Evolutionary conservation across 1,140 invertebrate species (phyloP), one percentile per base, ranked within the genome.

Genomic region (Lepidurus couesii): DNA sequence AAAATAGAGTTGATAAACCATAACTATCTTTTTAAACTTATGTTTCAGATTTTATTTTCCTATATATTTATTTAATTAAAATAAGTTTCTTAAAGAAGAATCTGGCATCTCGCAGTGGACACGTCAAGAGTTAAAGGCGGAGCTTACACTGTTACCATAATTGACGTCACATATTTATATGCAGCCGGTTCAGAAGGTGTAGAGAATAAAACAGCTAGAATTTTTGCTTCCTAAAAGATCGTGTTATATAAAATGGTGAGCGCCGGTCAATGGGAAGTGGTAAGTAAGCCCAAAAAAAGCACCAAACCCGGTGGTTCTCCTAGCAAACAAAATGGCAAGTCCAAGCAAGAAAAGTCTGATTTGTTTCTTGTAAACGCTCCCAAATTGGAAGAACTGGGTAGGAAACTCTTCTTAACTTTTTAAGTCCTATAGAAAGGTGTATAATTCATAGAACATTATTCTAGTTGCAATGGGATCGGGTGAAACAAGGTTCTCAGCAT

Each of bases 401-500:
- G 21, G 53, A 65, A 16, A 34, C 34, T 34, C 34, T 34, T 34
- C 2, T 34, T 1, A 0, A 34, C 26, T 34, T 34, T 3, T 34
- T 34, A 34, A 3, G 34, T 34, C 34, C 0, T 34, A 34, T 34
- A 34, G 2, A 34, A 34, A 34, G 2, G 3, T 34, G 0, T 34
- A 34, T 34, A 1, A 34, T 16, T 65, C 1, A 65, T 4, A 21
- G 21, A 13, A 11, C 21, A 1, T 21, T 21, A 7, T 21, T 16
- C 1, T 65, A 65, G 53, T 65, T 65, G 53, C 16, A n/a, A 21
- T 65, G 53, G 53, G 53, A 21, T 65, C 75, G 13, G 34, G 13
- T 7, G 75, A 77, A 42, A 77, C 75, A 11, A 44, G 75, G 13
- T 77, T 77, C 42, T 34, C 43, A 26, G 43, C 43, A 10, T 47